These are phyloP conservation scores for Meriones psammophilus DNA, from an alignment of 2,797 vertebrate species.

Conservation along the genomic window DNA sequence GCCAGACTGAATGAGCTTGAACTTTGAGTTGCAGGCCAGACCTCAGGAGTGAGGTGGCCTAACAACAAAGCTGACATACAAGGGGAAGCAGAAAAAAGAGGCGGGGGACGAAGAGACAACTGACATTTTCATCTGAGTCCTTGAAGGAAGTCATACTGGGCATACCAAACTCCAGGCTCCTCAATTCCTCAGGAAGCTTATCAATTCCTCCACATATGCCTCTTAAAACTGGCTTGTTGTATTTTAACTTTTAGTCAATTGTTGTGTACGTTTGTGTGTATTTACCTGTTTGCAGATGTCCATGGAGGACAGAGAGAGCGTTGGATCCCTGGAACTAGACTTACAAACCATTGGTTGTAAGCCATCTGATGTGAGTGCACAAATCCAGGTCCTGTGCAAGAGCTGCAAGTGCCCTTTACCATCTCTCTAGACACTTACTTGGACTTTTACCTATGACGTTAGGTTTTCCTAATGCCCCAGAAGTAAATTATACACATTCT, in stretches of 20 bases:
- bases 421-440: background rate
- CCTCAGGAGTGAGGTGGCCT: background rate
- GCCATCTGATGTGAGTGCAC: background rate
- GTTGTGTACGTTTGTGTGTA: background rate
- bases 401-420: background rate
- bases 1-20: background rate
- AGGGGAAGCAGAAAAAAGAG: background rate
- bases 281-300: background rate
- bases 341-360: background rate
- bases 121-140: constrained; percentile 15
- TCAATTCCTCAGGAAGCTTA: background rate
- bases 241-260: background rate
- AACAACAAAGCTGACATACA: background rate
- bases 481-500: constrained; percentile 23
- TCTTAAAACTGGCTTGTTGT: background rate
- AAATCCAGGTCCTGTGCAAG: background rate
- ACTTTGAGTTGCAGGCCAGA: background rate
- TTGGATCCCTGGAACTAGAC: background rate
- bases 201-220: constrained; percentile 13
- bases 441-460: background rate
- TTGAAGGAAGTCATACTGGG: background rate
- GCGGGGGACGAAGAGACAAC: too few species aligned
- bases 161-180: constrained; percentile 1
- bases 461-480: background rate
- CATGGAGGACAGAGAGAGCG: background rate